Percentiles rank a stretch among this genome's conserved stretches.
Evolutionary conservation across 2,888 invertebrate species (phyloP).

Genomic region (Chrysopilus asiliformis): DNA sequence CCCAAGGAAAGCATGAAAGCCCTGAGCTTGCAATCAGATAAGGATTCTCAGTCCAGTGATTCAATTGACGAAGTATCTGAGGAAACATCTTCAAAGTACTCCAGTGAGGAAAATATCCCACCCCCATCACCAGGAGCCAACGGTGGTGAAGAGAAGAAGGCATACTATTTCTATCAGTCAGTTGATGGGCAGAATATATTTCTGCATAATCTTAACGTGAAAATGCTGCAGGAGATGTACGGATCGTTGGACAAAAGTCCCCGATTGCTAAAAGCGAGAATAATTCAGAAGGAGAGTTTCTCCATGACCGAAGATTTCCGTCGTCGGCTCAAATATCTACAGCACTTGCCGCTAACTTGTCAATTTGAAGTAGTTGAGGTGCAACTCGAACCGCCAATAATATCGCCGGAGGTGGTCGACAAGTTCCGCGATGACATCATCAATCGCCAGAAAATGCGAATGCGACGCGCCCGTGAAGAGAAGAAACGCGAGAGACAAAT

Average conservation of each 20-base stretch:
- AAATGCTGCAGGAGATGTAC: constrained; percentile 76
- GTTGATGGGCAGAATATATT: constrained; percentile 87
- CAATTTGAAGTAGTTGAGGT: constrained; percentile 85
- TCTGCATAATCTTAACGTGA: constrained; percentile 78
- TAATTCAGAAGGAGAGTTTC: constrained; percentile 77
- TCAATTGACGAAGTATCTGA: not conserved
- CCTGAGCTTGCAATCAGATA: not conserved
- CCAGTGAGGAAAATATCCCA: not conserved
- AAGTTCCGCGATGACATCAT: constrained; percentile 49
- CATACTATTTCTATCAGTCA: constrained; percentile 44
- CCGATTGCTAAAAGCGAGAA: constrained; percentile 52
- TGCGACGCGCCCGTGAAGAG: constrained; percentile 62
- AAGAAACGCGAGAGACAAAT: constrained; percentile 65
- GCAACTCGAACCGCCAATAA: constrained; percentile 55
- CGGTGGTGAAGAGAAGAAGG: constrained; percentile 23
- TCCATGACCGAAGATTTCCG: constrained; percentile 75
- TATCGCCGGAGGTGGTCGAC: constrained; percentile 53
- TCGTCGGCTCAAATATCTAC: constrained; percentile 57
- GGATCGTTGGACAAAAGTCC: constrained; percentile 71
- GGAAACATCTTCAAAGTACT: not conserved
- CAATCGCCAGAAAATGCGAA: constrained; percentile 50
- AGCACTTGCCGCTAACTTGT: constrained; percentile 82
- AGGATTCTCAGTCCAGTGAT: not conserved
- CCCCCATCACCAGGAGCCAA: not conserved
- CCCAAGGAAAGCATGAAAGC: not conserved